Base-by-base conservation (phyloP, 2,113 vertebrate genomes). In the Alaudala cheleensis region DNA sequence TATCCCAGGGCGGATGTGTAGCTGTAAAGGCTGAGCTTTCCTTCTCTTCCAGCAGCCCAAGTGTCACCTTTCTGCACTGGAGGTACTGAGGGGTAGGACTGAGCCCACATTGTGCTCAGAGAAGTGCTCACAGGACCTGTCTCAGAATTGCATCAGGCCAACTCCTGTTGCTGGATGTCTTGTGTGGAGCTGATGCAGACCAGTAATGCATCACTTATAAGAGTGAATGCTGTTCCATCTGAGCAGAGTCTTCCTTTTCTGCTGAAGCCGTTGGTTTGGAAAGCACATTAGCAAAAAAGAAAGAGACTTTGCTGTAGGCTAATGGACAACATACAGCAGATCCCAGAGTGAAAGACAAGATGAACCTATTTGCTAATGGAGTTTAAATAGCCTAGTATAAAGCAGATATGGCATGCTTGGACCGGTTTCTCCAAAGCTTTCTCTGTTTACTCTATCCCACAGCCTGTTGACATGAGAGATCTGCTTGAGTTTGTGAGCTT, bases 381-480 rank as follows among this genome's bases (percentile, higher is more conserved):
- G 92, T 93, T 96, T 92, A 92, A 91, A 86, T 91, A 94, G 71
- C 67, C 89, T 91, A 91, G 81, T 69, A 47, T 96, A 93, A 90
- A 93, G 85, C 45, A 76, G 79, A 86, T 79, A 76, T 2, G 23
- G 53, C 58, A 40, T 79, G 56, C 84, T 89, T 87, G 81, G 78
- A 65, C 87, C 0, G 0, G 42, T 89, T 94, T 91, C 71, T 93
- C 70, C 37, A 91, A 92, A 80, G 81, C 74, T 82, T 92, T 91
- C 61, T 88, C 40, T 88, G 53, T 95, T 93, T 96, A 89, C 67
- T 87, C 51, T 90, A 39, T 88, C 85, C 76, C 71, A 80, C 81
- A 95, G 93, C 85, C 82, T 90, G 85, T 95, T 93, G 88, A 93
- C 92, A 62, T 60, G 94, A 92, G 82, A 88, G 82, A 92, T 94